Evolutionary conservation across 2,888 invertebrate species (phyloP), one percentile per base, ranked within the genome.

Genomic region (Philopedon plagiatum): DNA sequence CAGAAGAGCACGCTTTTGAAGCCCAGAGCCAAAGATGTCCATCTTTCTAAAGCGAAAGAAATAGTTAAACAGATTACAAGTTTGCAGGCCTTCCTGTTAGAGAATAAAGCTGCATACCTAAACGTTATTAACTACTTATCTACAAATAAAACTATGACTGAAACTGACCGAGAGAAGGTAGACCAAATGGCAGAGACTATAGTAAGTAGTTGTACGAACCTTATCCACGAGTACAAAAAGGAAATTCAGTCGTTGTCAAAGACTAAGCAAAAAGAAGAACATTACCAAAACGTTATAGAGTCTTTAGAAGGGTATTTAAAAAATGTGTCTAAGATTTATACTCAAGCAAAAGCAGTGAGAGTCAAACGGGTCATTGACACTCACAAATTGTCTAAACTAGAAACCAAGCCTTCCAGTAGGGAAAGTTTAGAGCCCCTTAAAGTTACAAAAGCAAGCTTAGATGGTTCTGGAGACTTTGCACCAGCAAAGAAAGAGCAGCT

Each of bases 121-220:
- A 94, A 94, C 84, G 92, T 94, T 74, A 90, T 92, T 1, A 92
- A 91, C 81, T 91, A 91, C 81, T 84, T 92, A 23, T 89, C 91
- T 23, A 90, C 90, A 44, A 91, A 91, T 73, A 85, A 86, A 67
- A 89, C 90, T 54, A 94, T 98, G 94, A 91, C 92, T 0, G 96
- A 97, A 80, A 87, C 88, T 0, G 95, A 97, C 80, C 88, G 96
- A 56, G 95, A 97, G 83, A 90, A 95, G 82, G 94, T 98, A 77
- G 98, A 98, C 81, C 86, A 89, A 0, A 94, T 93, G 63, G 94
- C 96, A 0, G 94, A 96, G 82, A 91, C 91, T 76, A 94, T 97
- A 75, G 93, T 97, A 74, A 92, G 91, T 79, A 90, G 90, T 13
- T 96, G 96, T 84, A 92, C 92, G 0, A 91, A 92, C 78, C 87